phyloP scores from a whole-genome alignment of 2,888 invertebrate genomes.

The Atherix ibis region DNA sequence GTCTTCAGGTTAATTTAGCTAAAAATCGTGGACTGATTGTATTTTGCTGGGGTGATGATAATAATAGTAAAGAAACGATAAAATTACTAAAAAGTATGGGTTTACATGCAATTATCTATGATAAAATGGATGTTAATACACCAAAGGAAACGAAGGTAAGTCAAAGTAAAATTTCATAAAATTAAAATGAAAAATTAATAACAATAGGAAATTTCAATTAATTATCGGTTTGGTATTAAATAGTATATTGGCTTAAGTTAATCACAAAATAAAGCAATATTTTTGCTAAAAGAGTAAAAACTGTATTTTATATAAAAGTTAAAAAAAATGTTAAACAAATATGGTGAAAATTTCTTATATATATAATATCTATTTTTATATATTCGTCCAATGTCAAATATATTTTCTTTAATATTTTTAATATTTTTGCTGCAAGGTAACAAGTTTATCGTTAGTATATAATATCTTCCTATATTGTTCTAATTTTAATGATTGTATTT shows the following conservation, averaged over 20 bases:
- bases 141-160: conserved; percentile 28
- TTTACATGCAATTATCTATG: conserved; percentile 91
- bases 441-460: conserved; percentile 10
- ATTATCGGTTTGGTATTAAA: no score
- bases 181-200: no score
- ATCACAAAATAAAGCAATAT: no score
- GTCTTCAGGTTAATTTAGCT: conserved; percentile 54
- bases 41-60: conserved; percentile 97
- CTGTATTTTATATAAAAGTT: no score
- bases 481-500: no score
- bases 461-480: no score
- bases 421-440: conserved; percentile 8
- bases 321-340: neutral
- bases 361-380: neutral
- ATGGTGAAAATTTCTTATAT: neutral
- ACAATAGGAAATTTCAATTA: no score
- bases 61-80: conserved; percentile 75
- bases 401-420: conserved; percentile 2
- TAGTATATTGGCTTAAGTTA: no score
- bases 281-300: no score
- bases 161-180: no score
- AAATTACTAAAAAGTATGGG: conserved; percentile 74
- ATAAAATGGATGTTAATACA: conserved; percentile 56
- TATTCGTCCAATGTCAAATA: neutral
- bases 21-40: conserved; percentile 69